A percentile compares a stretch with the other conserved stretches of the same genome.
phyloP scores from a whole-genome alignment of 2,113 vertebrate species.

The Protobothrops flavoviridis region DNA sequence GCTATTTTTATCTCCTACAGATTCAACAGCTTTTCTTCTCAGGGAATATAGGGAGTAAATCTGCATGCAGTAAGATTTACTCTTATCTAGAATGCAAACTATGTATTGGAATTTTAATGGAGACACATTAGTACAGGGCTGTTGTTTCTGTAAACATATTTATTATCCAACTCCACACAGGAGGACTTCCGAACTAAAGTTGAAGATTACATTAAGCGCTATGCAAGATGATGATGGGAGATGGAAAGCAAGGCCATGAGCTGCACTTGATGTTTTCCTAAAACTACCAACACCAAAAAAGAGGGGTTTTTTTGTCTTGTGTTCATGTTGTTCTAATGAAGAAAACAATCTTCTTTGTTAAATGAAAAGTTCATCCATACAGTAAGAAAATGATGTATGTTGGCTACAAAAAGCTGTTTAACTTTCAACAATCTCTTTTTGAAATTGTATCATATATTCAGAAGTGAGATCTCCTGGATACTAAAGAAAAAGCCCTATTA shows the following conservation, averaged over 20 bases:
- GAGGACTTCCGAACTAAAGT: conserved; percentile 93
- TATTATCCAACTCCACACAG: conserved; percentile 54
- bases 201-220: conserved; percentile 92
- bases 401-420: conserved; percentile 65
- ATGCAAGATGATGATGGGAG: conserved; percentile 88
- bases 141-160: neutral
- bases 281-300: conserved; percentile 49
- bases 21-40: neutral
- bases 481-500: conserved; percentile 49
- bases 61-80: neutral
- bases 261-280: conserved; percentile 53
- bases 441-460: conserved; percentile 66
- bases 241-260: conserved; percentile 43
- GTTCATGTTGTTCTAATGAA: conserved; percentile 71
- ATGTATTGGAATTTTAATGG: neutral
- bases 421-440: conserved; percentile 58
- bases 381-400: conserved; percentile 64
- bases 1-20: neutral
- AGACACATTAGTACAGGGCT: neutral
- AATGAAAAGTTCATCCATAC: conserved; percentile 60
- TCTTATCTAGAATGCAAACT: neutral
- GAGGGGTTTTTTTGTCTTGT: conserved; percentile 63
- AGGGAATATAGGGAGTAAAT: neutral
- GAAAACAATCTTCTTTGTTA: conserved; percentile 67
- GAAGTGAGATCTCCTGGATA: conserved; percentile 55